phyloP scores from a whole-genome alignment of 1,140 invertebrate species.

The Harpegnathos saltator region DNA sequence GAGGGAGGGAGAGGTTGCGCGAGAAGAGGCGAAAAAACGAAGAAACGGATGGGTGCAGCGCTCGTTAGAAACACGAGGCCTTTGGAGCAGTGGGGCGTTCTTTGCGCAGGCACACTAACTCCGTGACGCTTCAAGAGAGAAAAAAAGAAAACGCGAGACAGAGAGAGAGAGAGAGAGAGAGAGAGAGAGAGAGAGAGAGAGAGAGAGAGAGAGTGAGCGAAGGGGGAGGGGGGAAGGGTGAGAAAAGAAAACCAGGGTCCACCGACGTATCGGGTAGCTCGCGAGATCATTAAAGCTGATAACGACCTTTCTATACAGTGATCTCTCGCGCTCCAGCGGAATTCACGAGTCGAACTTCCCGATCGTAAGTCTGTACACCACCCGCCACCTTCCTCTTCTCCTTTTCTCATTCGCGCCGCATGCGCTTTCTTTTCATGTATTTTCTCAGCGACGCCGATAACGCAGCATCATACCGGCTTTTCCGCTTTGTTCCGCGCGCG shows the following conservation, averaged over 20 bases:
- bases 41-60: background rate
- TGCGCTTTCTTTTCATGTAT: slow-evolving; percentile 35
- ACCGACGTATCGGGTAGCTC: slow-evolving; percentile 28
- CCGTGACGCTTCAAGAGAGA: background rate
- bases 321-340: slow-evolving; percentile 53
- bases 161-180: too few relatives aligned
- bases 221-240: background rate
- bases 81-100: too few relatives aligned
- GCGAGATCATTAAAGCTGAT: slow-evolving; percentile 58
- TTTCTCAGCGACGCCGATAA: slow-evolving; percentile 3
- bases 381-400: background rate
- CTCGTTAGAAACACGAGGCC: slow-evolving; percentile 1
- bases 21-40: too few relatives aligned
- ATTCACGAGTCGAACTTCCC: slow-evolving; percentile 43
- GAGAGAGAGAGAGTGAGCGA: background rate
- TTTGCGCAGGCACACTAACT: background rate
- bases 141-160: background rate
- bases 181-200: background rate
- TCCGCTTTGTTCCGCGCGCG: background rate
- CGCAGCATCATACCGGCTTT: background rate
- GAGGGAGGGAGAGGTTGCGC: too few relatives aligned
- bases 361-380: slow-evolving; percentile 37
- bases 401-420: too few relatives aligned
- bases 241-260: slow-evolving; percentile 26
- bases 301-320: slow-evolving; percentile 57